These are phyloP conservation scores for Lagodon rhomboides DNA, from an alignment of 2,797 vertebrate species.

Conservation along the genomic window DNA sequence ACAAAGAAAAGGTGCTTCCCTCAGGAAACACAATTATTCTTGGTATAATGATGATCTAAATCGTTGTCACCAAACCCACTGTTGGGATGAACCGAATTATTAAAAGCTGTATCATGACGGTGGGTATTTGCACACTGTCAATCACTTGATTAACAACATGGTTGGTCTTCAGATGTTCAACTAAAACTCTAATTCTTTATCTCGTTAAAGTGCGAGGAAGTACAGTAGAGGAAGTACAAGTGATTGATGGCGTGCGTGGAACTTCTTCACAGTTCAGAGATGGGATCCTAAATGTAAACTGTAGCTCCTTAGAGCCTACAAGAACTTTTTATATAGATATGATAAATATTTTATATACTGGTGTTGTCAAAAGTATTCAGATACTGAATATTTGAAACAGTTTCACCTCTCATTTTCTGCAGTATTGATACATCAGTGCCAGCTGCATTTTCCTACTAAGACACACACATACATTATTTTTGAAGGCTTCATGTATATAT, in stretches of 20 bases:
- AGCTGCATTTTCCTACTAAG: too few species aligned
- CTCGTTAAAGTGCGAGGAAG: too few species aligned
- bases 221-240: too few species aligned
- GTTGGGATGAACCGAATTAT: not conserved
- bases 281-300: not conserved
- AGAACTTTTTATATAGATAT: not conserved
- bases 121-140: too few species aligned
- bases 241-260: not conserved
- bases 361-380: too few species aligned
- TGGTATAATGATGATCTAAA: not conserved
- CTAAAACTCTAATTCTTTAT: not conserved
- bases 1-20: constrained; percentile 13
- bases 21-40: constrained; percentile 10
- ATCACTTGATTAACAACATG: not conserved
- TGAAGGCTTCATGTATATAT: too few species aligned
- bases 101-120: not conserved
- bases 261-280: too few species aligned
- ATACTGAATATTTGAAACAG: too few species aligned
- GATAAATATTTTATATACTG: too few species aligned
- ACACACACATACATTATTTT: too few species aligned
- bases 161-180: not conserved
- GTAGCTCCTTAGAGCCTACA: not conserved
- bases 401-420: too few species aligned
- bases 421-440: too few species aligned
- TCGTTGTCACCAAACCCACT: not conserved